Percentiles rank a stretch among this genome's conserved stretches.
These are phyloP conservation scores for Calameuta idolon DNA, from an alignment of 2,888 invertebrate species.

Conservation along the genomic window DNA sequence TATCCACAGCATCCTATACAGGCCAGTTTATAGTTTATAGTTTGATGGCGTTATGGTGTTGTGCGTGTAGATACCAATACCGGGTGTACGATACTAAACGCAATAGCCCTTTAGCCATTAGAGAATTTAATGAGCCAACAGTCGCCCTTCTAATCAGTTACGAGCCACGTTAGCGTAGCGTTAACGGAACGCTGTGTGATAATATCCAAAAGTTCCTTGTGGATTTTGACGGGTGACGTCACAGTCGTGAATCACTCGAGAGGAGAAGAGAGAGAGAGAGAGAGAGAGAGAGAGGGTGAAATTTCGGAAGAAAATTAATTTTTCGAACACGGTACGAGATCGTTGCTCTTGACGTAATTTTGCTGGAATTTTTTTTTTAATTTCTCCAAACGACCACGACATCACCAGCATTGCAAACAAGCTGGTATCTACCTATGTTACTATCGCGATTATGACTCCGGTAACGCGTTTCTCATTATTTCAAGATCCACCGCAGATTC, in stretches of 20 bases:
- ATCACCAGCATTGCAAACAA: not conserved
- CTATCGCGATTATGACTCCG: slow-evolving; percentile 9
- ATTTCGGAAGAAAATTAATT: not conserved
- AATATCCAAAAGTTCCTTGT: not conserved
- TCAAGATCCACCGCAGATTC: slow-evolving; percentile 23
- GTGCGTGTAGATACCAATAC: not conserved
- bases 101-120: slow-evolving; percentile 10
- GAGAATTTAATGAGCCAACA: slow-evolving; percentile 5
- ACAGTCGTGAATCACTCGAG: not conserved
- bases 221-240: not conserved
- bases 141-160: not conserved
- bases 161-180: not conserved
- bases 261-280: not conserved
- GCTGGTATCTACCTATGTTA: not conserved
- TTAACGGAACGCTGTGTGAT: not conserved
- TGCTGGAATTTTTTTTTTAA: not conserved
- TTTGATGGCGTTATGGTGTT: slow-evolving; percentile 27
- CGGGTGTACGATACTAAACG: slow-evolving; percentile 5
- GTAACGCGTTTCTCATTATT: slow-evolving; percentile 18
- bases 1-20: slow-evolving; percentile 25
- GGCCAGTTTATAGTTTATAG: slow-evolving; percentile 30
- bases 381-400: not conserved
- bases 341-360: not conserved
- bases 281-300: not conserved
- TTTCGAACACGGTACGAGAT: not conserved